Base-by-base conservation (phyloP, 2,888 invertebrate species). In the Anorthoa munda region DNA sequence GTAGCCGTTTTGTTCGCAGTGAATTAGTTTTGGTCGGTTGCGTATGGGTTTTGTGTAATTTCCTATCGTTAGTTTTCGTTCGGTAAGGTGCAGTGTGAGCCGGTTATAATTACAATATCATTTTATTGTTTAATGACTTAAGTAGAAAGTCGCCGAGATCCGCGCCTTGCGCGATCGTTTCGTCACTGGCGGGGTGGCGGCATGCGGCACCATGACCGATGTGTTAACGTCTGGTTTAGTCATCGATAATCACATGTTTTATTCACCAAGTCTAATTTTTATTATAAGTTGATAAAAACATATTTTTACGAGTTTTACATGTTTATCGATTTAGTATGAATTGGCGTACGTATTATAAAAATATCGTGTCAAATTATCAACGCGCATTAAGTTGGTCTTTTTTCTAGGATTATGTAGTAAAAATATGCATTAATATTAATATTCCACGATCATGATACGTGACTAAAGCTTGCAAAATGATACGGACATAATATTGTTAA, bases 1-100 rank as follows among this genome's bases (percentile, higher is more conserved):
- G 81, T 86, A 87, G 88, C 87, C 94, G 93, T 94, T 95, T 95
- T 95, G 95, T 95, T 95, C 95, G 93, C 93, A 92, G 92, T 90
- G 91, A 93, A 94, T 96, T 95, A 95, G 95, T 94, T 90, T 86
- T 90, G 95, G 91, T 95, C 90, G 91, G 93, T 87, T 94, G 94
- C 91, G 88, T 93, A 92, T 93, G 93, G 90, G 85, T 92, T 93
- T 94, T 90, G 89, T 92, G 89, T 92, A 90, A 92, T 93, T 93
- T 92, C 87, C 90, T 93, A 93, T 93, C 90, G 90, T 91, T 92
- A 86, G 73, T 86, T 90, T 91, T 89, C 87, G 79, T 87, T 83
- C 75, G 77, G 84, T 77, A 63, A 79, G 55, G 71, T 79, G 78
- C 77, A 68, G 51, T 61, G 45, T 67, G 31, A 23, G 18, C 55